A percentile compares a stretch with the other conserved stretches of the same genome.
phyloP scores from a whole-genome alignment of 92 coral and sea anemone genomes.

The Galaxea fascicularis region DNA sequence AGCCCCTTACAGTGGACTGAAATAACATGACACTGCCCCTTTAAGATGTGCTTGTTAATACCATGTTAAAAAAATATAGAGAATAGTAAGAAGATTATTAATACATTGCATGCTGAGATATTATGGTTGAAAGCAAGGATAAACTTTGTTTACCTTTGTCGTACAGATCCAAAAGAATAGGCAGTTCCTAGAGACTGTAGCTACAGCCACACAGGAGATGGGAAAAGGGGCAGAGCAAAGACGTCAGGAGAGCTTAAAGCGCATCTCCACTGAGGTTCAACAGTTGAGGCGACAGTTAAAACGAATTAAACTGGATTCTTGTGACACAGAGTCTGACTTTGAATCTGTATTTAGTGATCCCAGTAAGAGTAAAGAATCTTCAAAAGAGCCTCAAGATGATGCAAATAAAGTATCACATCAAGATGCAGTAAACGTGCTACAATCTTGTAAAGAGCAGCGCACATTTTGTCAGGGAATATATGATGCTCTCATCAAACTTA shows the following conservation, averaged over 20 bases:
- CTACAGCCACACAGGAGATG: constrained; percentile 62
- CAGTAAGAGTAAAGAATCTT: not conserved
- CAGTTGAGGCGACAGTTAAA: constrained; percentile 68
- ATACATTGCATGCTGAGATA: too few relatives aligned
- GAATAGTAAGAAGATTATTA: too few relatives aligned
- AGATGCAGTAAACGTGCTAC: constrained; percentile 48
- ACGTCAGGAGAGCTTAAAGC: constrained; percentile 82
- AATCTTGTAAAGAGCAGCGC: constrained; percentile 72
- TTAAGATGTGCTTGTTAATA: too few relatives aligned
- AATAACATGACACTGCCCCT: too few relatives aligned
- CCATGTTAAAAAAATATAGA: too few relatives aligned
- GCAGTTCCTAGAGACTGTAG: constrained; percentile 69
- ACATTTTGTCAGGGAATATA: constrained; percentile 62
- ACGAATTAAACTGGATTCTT: constrained; percentile 49
- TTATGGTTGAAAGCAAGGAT: too few relatives aligned
- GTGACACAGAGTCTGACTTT: constrained; percentile 22
- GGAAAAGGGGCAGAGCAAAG: constrained; percentile 75
- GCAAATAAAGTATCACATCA: constrained; percentile 12
- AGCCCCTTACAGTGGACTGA: too few relatives aligned
- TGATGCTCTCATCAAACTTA: constrained; percentile 65
- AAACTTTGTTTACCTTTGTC: not conserved
- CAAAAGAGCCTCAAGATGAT: not conserved
- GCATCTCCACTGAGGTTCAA: constrained; percentile 79
- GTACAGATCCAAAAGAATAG: constrained; percentile 74
- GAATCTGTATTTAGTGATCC: not conserved